These are phyloP conservation scores for Ferrisia virgata DNA, from an alignment of 2,888 invertebrate genomes.

Conservation along the genomic window DNA sequence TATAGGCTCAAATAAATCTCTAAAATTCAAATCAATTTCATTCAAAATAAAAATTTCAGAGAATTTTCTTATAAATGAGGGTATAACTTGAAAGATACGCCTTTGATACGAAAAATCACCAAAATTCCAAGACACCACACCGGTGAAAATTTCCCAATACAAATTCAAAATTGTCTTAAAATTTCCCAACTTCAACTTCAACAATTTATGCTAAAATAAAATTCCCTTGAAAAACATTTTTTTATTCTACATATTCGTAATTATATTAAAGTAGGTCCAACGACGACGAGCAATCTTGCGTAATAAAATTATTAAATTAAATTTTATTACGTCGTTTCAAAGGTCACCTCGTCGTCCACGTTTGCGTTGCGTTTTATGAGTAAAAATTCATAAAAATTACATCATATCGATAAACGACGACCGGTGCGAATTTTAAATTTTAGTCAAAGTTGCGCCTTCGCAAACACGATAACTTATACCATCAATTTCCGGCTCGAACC, in stretches of 20 bases:
- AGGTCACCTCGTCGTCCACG: background rate
- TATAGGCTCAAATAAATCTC: too few relatives aligned
- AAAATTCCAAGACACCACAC: too few relatives aligned
- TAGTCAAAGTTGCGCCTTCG: background rate
- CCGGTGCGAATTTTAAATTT: background rate
- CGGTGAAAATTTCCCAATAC: too few relatives aligned
- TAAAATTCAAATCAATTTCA: too few relatives aligned
- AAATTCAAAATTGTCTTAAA: too few relatives aligned
- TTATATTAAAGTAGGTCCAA: background rate
- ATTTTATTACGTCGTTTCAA: background rate
- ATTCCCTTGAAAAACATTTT: background rate
- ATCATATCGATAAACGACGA: background rate
- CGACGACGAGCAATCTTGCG: background rate
- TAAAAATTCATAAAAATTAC: background rate
- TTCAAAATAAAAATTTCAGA: too few relatives aligned
- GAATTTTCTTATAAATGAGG: too few relatives aligned
- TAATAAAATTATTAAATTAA: background rate
- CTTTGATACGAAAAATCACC: too few relatives aligned
- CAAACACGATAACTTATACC: background rate
- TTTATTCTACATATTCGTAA: background rate
- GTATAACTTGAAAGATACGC: too few relatives aligned
- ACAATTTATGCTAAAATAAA: background rate
- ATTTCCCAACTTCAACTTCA: background rate
- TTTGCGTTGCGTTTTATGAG: background rate
- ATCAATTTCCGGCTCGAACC: background rate